Base-by-base conservation (phyloP, 2,888 invertebrate species). In the Physocephala rufipes region DNA sequence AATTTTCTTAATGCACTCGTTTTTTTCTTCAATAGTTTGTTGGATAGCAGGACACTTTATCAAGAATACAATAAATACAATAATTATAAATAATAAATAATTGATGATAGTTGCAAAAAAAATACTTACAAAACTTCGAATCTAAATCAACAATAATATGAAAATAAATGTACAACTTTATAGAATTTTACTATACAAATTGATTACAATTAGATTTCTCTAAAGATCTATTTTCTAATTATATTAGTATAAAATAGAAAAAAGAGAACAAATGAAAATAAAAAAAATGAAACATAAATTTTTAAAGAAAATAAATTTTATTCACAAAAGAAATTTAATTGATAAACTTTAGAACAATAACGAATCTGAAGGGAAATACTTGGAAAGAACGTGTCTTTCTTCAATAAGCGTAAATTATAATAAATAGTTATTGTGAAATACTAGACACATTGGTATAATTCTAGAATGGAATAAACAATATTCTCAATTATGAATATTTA, bases 131-230 rank as follows among this genome's bases (percentile, higher is more conserved):
- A 36, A 4, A 36, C 36, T 36, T 36, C 24, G 21, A 21, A 51
- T 62, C 21, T 62, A 19, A 66, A 66, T 19, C 30, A 66, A 51
- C 30, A 53, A 53, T 66, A 51, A 49, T 36, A 51, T n/a, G 53
- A 65, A 65, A 53, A 21, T 55, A 43, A 51, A 21, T 30, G 55
- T 55, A 53, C 55, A 66, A 36, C 66, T 43, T 55, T 21, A 30
- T 65, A 65, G 65, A 65, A 53, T 65, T 65, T 65, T 30, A 65
- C 49, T 65, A 65, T 65, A 65, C 64, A 64, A 45, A 62, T 21
- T 58, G 13, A 62, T 36, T n/a, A 21, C 15, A 51, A 64, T 24
- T 30, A 65, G 51, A 16, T 36, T 51, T 30, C 21, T 51, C n/a
- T 13, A 43, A 19, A 43, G 19, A 19, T 45, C n/a, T 30, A 9